Conservation (phyloP, 2,797 vertebrate species). For the Chelonia mydas region DNA sequence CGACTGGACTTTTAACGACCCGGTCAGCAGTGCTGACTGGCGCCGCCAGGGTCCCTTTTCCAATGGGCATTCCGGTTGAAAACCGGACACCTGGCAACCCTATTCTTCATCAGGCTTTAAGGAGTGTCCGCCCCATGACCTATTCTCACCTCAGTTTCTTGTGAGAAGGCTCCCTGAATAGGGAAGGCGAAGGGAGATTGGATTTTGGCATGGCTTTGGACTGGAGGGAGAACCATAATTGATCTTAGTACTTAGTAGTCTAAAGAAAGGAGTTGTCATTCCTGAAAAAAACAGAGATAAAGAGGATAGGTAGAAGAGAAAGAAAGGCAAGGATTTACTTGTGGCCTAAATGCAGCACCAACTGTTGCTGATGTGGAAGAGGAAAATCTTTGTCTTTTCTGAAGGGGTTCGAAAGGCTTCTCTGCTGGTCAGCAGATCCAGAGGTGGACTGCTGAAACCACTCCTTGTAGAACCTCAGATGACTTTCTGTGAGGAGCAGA, state of each 20-base stretch:
- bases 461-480: too few species aligned
- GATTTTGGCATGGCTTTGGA: too few species aligned
- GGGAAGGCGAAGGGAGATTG: neutral
- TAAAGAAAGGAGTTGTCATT: neutral
- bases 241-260: neutral
- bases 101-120: neutral
- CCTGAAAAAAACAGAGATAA: neutral
- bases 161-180: neutral
- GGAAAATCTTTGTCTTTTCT: neutral
- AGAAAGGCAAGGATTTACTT: neutral
- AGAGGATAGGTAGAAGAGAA: neutral
- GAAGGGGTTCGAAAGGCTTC: too few species aligned
- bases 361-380: neutral
- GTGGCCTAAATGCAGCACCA: too few species aligned
- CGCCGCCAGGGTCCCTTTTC: too few species aligned
- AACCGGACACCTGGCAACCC: too few species aligned
- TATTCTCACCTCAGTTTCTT: neutral
- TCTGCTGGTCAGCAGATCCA: too few species aligned
- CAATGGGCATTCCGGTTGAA: too few species aligned
- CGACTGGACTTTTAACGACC: too few species aligned
- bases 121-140: neutral
- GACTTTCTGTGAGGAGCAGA: neutral
- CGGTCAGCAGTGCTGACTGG: too few species aligned
- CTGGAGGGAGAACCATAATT: neutral
- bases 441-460: too few species aligned